These are phyloP conservation scores for Eutrigla gurnardus DNA, from an alignment of 2,797 vertebrate genomes.

Conservation along the genomic window DNA sequence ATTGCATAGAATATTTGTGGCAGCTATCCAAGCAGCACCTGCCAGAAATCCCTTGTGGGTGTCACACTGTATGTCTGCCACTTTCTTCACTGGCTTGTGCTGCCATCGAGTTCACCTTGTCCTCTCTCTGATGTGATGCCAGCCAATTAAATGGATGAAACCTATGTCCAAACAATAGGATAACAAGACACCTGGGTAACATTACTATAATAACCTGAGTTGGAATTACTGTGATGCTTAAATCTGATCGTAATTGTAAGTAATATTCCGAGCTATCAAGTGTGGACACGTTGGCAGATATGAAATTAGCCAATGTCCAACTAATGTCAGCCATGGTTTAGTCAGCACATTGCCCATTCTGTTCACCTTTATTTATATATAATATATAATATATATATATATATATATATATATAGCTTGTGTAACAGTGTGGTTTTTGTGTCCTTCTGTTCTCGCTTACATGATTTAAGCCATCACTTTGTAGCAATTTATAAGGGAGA, in stretches of 20 bases:
- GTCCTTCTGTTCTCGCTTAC: background rate
- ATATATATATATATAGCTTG: background rate
- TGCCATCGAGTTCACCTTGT: background rate
- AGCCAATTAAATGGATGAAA: background rate
- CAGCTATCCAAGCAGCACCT: background rate
- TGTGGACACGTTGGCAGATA: background rate
- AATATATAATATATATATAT: too few relatives aligned
- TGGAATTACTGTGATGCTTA: background rate
- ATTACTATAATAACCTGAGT: background rate
- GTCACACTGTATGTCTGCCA: background rate
- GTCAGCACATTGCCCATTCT: background rate
- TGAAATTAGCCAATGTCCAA: background rate
- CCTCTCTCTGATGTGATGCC: background rate
- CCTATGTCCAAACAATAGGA: background rate
- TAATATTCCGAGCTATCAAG: background rate
- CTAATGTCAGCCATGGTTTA: background rate
- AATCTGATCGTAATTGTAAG: background rate
- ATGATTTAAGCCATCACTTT: constrained; percentile 4
- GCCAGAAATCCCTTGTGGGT: background rate
- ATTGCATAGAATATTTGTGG: background rate
- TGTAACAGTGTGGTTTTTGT: constrained; percentile 1
- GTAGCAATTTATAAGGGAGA: background rate
- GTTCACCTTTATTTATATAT: background rate
- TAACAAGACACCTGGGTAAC: background rate
- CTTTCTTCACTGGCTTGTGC: background rate